These are phyloP conservation scores for Brachypteracias leptosomus DNA, from an alignment of 2,113 vertebrate genomes.

Conservation along the genomic window DNA sequence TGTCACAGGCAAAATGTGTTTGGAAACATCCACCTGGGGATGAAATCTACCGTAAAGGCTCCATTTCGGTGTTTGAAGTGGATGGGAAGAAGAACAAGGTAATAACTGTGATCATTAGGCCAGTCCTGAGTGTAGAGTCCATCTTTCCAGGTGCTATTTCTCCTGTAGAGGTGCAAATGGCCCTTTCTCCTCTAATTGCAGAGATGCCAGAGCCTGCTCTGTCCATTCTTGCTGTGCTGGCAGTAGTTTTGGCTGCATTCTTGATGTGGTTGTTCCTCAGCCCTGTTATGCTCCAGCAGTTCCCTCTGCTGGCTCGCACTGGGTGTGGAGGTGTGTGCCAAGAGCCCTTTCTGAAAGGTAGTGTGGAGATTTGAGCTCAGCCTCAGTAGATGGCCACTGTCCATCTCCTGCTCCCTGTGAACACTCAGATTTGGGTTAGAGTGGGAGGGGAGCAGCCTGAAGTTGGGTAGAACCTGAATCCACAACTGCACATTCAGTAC, in stretches of 20 bases:
- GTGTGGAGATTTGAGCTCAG: not conserved
- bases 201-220: not conserved
- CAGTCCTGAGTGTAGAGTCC: not conserved
- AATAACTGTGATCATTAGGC: not conserved
- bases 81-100: conserved; percentile 99
- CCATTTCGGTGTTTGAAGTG: conserved; percentile 97
- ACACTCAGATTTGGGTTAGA: not conserved
- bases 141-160: not conserved
- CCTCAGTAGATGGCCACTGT: not conserved
- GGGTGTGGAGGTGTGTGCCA: no score
- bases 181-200: not conserved
- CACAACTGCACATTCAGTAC: not conserved
- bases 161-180: not conserved
- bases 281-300: not conserved
- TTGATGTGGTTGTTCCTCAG: not conserved
- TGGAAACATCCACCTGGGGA: conserved; percentile 99
- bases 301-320: not conserved
- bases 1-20: conserved; percentile 90
- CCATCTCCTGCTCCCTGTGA: not conserved
- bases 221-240: not conserved
- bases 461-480: not conserved
- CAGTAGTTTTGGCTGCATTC: not conserved
- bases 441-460: not conserved
- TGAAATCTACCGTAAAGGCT: conserved; percentile 95
- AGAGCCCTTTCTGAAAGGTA: not conserved